phyloP scores from a whole-genome alignment of 2,888 invertebrate genomes.

The Graphium colonna region DNA sequence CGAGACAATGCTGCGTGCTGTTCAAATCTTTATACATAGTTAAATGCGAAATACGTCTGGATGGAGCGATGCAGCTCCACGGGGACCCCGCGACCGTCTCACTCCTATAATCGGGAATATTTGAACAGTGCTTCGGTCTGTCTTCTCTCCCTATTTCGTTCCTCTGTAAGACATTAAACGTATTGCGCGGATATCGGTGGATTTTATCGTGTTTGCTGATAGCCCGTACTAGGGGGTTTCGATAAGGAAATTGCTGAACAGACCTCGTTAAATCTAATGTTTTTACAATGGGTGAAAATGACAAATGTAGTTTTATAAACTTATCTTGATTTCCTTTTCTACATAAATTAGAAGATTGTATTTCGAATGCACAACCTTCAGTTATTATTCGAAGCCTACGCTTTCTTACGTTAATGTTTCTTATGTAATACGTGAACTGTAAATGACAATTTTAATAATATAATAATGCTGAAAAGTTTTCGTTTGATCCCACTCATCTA shows the following conservation, averaged over 20 bases:
- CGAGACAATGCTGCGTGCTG: constrained; percentile 5
- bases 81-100: constrained; percentile 35
- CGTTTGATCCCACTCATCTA: too few relatives aligned
- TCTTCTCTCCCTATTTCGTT: constrained; percentile 32
- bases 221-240: constrained; percentile 36
- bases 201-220: constrained; percentile 54
- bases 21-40: constrained; percentile 9
- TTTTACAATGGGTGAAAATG: too few relatives aligned
- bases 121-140: constrained; percentile 32
- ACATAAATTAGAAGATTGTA: too few relatives aligned
- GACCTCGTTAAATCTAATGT: too few relatives aligned
- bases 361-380: too few relatives aligned
- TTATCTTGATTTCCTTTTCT: too few relatives aligned
- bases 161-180: constrained; percentile 59
- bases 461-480: too few relatives aligned
- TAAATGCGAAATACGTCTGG: constrained; percentile 34
- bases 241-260: neutral
- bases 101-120: constrained; percentile 48
- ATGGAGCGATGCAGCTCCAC: constrained; percentile 31
- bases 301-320: too few relatives aligned
- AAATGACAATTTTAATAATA: too few relatives aligned
- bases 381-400: too few relatives aligned
- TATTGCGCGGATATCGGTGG: constrained; percentile 58
- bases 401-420: too few relatives aligned
- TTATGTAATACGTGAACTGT: too few relatives aligned